Percentiles rank a stretch among this genome's conserved stretches.
Conservation (phyloP, 2,113 vertebrate genomes). For the Varanus salvator region DNA sequence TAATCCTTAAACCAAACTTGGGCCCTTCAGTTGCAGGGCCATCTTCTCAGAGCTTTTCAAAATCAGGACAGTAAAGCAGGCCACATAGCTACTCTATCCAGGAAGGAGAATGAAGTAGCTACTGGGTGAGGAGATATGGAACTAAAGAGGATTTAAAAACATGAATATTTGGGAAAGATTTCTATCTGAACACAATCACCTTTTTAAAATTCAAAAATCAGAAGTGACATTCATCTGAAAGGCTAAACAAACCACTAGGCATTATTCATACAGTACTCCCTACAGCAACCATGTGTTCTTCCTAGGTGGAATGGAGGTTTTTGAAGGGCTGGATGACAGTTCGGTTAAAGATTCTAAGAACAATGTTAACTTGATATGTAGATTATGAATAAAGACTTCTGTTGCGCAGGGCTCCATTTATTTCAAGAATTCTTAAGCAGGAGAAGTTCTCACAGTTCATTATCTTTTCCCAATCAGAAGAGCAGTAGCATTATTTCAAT, state of each 20-base stretch:
- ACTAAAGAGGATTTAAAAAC: too few relatives aligned
- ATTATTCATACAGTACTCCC: not conserved
- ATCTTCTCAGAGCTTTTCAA: too few relatives aligned
- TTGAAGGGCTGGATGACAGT: not conserved
- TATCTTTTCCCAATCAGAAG: not conserved
- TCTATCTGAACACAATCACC: too few relatives aligned
- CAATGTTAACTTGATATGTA: not conserved
- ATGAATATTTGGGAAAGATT: too few relatives aligned
- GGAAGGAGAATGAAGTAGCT: too few relatives aligned
- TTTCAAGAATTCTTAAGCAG: not conserved
- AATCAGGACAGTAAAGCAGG: too few relatives aligned
- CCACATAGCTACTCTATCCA: too few relatives aligned
- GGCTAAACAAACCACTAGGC: not conserved
- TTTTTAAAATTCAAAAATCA: too few relatives aligned
- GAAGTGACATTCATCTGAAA: not conserved
- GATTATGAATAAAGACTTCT: not conserved
- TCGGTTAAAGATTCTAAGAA: not conserved
- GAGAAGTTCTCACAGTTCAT: not conserved
- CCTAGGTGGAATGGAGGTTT: not conserved
- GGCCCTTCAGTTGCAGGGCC: too few relatives aligned
- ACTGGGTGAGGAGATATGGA: too few relatives aligned
- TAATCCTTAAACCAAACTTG: too few relatives aligned
- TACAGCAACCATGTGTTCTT: not conserved
- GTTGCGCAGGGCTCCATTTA: not conserved
- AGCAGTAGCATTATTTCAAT: not conserved